phyloP scores from a whole-genome alignment of 2,888 invertebrate genomes.

The Cryptus viduatorius region DNA sequence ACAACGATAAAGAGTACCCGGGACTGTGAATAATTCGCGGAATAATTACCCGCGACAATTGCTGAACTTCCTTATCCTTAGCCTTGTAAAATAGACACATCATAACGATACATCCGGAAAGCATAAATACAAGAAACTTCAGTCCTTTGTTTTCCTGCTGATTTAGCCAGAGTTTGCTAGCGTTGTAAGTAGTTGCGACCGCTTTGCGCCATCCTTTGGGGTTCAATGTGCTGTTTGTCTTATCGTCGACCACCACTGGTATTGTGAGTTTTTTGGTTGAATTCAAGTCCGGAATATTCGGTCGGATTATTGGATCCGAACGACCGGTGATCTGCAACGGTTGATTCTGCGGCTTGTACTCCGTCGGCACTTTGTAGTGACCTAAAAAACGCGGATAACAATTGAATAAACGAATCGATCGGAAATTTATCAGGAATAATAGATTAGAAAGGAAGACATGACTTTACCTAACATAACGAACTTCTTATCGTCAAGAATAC shows the following conservation, averaged over 20 bases:
- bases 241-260: slow-evolving; percentile 46
- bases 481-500: slow-evolving; percentile 72
- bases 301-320: slow-evolving; percentile 81
- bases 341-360: slow-evolving; percentile 81
- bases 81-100: slow-evolving; percentile 92
- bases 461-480: slow-evolving; percentile 76
- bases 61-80: slow-evolving; percentile 87
- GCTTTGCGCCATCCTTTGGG: slow-evolving; percentile 74
- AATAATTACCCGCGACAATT: slow-evolving; percentile 81
- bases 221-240: slow-evolving; percentile 68
- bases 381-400: slow-evolving; percentile 69
- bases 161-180: slow-evolving; percentile 88
- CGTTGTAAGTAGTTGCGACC: slow-evolving; percentile 71
- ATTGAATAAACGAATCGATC: not conserved
- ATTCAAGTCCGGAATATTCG: slow-evolving; percentile 67
- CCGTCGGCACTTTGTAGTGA: slow-evolving; percentile 81
- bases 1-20: slow-evolving; percentile 1
- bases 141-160: slow-evolving; percentile 92
- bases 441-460: not conserved
- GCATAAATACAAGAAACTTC: slow-evolving; percentile 89
- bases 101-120: slow-evolving; percentile 89
- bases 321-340: slow-evolving; percentile 82
- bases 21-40: not conserved
- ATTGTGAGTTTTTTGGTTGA: slow-evolving; percentile 71
- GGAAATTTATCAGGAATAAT: not conserved